Conservation (phyloP, 2,888 invertebrate species). For the Mallateleia sp. region DNA sequence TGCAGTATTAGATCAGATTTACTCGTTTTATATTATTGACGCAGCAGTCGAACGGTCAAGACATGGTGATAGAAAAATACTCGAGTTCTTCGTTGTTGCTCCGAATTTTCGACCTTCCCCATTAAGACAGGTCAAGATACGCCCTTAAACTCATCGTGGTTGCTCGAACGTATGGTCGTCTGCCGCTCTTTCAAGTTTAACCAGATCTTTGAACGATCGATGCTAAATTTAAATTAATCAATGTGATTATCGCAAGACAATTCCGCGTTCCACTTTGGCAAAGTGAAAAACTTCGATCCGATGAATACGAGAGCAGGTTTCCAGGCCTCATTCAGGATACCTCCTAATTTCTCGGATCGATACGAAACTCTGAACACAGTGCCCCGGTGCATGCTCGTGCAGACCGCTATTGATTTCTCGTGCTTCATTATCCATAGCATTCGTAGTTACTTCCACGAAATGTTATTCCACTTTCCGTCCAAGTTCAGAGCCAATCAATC, state of each 20-base stretch:
- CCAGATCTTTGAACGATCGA: not conserved
- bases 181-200: not conserved
- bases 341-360: conserved; percentile 23
- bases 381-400: conserved; percentile 63
- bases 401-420: conserved; percentile 59
- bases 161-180: not conserved
- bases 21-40: too few relatives aligned
- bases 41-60: too few relatives aligned
- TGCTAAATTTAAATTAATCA: conserved; percentile 3
- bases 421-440: conserved; percentile 33
- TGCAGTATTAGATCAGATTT: not conserved
- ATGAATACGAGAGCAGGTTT: not conserved
- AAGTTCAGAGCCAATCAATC: conserved; percentile 74
- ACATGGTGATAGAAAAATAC: too few relatives aligned
- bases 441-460: conserved; percentile 38
- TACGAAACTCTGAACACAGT: conserved; percentile 21
- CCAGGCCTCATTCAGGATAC: not conserved
- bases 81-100: too few relatives aligned
- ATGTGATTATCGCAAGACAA: not conserved
- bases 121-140: too few relatives aligned
- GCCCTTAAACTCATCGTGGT: not conserved
- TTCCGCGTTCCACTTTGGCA: not conserved
- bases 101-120: too few relatives aligned
- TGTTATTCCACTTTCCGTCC: conserved; percentile 28
- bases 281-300: conserved; percentile 11